A percentile compares a stretch with the other conserved stretches of the same genome.
phyloP scores from a whole-genome alignment of 2,113 vertebrate genomes.

The Astatoreochromis straeleni region DNA sequence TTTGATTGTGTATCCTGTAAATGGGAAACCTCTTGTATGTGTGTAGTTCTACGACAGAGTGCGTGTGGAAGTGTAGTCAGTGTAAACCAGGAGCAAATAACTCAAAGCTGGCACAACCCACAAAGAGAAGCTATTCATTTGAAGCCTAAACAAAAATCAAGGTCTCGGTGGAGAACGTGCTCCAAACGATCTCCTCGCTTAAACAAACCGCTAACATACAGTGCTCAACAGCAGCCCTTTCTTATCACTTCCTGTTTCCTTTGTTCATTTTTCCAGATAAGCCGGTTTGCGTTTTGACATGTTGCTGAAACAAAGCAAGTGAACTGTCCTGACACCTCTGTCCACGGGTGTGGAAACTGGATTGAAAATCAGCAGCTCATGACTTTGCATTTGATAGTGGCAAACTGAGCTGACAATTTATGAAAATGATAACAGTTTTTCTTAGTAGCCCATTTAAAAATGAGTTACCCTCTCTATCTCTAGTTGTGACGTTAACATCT shows the following conservation, averaged over 20 bases:
- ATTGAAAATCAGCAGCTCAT: background rate
- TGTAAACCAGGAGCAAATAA: background rate
- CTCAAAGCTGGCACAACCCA: background rate
- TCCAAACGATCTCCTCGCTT: background rate
- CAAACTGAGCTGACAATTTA: background rate
- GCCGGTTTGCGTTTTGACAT: fast-evolving
- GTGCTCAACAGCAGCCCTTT: background rate
- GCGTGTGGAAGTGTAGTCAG: background rate
- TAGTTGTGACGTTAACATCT: background rate
- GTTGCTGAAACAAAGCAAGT: background rate
- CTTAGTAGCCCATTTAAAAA: background rate
- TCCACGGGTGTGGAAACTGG: background rate
- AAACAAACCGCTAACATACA: background rate
- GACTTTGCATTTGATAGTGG: background rate
- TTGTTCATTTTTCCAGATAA: background rate
- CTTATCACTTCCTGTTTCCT: background rate
- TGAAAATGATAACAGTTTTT: background rate
- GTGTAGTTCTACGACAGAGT: background rate
- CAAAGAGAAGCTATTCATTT: background rate
- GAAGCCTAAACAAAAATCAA: background rate
- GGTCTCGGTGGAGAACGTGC: background rate
- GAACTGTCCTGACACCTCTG: background rate
- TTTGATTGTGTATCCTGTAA: background rate
- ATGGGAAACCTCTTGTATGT: background rate
- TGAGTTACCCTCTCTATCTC: fast-evolving